These are phyloP conservation scores for Acleris literana DNA, from an alignment of 2,888 invertebrate species.

Conservation along the genomic window DNA sequence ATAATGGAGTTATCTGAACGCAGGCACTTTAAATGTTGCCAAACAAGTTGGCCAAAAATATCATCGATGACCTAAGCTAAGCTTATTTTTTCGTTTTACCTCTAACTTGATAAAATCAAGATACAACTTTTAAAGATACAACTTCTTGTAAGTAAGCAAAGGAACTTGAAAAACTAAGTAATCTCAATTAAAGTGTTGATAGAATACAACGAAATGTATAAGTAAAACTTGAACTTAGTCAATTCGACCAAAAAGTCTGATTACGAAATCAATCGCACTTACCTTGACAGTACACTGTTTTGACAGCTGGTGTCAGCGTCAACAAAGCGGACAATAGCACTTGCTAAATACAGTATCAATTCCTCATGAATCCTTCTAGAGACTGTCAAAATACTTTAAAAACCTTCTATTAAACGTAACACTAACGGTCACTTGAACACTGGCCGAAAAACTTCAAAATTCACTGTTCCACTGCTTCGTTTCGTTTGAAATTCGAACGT, in stretches of 20 bases:
- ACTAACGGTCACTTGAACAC: slow-evolving; percentile 51
- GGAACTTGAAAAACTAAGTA: too few species aligned
- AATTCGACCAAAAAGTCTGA: slow-evolving; percentile 8
- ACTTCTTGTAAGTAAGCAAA: too few species aligned
- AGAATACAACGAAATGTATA: too few species aligned
- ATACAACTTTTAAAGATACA: too few species aligned
- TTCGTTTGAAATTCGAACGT: slow-evolving; percentile 45
- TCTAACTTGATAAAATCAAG: too few species aligned
- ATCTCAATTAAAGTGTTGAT: too few species aligned
- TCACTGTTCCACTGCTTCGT: slow-evolving; percentile 33
- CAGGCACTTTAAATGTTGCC: slow-evolving; percentile 3
- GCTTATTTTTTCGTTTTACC: background rate
- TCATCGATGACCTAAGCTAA: slow-evolving; percentile 27
- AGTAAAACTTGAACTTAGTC: background rate
- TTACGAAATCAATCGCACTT: slow-evolving; percentile 59
- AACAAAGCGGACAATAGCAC: slow-evolving; percentile 66
- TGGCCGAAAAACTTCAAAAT: slow-evolving; percentile 33
- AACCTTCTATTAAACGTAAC: slow-evolving; percentile 40
- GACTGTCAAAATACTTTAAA: slow-evolving; percentile 12
- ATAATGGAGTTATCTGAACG: slow-evolving; percentile 2
- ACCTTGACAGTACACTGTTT: slow-evolving; percentile 73
- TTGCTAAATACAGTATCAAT: slow-evolving; percentile 38
- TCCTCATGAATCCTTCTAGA: background rate
- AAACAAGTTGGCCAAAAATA: slow-evolving; percentile 34
- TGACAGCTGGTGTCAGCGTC: slow-evolving; percentile 66